Conservation (phyloP, 2,888 invertebrate species). For the Lagria hirta region DNA sequence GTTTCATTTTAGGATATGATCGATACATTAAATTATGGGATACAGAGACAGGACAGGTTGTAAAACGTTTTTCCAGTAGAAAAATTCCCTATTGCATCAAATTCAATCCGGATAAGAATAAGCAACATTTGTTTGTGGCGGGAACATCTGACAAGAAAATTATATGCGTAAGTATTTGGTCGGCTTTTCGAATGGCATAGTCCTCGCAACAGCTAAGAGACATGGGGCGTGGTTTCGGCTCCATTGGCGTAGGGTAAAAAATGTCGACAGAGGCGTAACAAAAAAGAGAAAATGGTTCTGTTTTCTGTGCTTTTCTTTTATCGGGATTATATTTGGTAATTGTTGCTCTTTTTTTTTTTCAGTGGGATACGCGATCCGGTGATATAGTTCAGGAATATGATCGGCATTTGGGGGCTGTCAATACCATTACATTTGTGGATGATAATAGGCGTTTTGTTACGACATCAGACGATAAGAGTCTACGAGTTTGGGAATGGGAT, state of each 20-base stretch:
- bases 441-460: constrained; percentile 97
- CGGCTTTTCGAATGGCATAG: constrained; percentile 4
- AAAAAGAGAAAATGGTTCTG: not conserved
- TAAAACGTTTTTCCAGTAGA: constrained; percentile 87
- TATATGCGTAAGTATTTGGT: constrained; percentile 91
- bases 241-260: too few species aligned
- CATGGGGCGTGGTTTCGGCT: too few species aligned
- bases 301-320: too few species aligned
- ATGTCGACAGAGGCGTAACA: too few species aligned
- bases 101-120: constrained; percentile 96
- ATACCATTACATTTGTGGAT: constrained; percentile 98
- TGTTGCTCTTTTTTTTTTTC: constrained; percentile 39
- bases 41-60: constrained; percentile 90
- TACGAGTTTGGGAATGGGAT: constrained; percentile 99
- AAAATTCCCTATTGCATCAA: constrained; percentile 98
- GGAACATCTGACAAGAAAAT: constrained; percentile 99
- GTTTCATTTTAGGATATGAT: constrained; percentile 75
- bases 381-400: constrained; percentile 95
- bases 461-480: constrained; percentile 98
- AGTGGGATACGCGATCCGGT: constrained; percentile 91
- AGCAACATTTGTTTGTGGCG: constrained; percentile 96
- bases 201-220: too few species aligned
- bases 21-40: constrained; percentile 99
- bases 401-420: constrained; percentile 97
- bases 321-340: too few species aligned